Evolutionary conservation across 1,140 invertebrate genomes (phyloP), one percentile per base, ranked within the genome.

Genomic region (Oncopeltus fasciatus): DNA sequence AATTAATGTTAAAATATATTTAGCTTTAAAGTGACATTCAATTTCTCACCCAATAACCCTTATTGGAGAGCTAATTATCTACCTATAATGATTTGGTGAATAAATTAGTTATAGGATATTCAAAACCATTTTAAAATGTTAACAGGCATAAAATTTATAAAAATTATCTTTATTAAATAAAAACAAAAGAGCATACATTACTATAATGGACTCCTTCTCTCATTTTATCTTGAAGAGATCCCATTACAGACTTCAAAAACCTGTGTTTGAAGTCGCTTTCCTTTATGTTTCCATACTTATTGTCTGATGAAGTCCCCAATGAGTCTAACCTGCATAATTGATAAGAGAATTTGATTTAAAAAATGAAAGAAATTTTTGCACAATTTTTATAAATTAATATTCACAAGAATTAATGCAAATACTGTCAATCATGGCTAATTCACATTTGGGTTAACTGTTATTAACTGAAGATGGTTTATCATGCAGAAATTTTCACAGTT

Each of bases 211-310:
- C 33, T 27, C 59, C 62, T 53, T 61, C 33, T 4, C 38, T 62
- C 12, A 67, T 57, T 57, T 69, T 70, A 21, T 65, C 62, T 60
- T 68, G 65, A 44, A 72, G 67, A 43, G 66, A 69, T 14, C 70
- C 71, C 57, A 67, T 67, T 24, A 72, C 66, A 49, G 65, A 70
- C 31, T 66, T 61, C 4, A 73, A 51, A 63, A 72, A 73, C 44
- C 66, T 68, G 26, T 46, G 60, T 64, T 72, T 72, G 51, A 73
- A 73, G 1, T 57, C 61, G 61, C 70, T 71, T 21, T 73, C 70
- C 44, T 67, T 64, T 8, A 72, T 60, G 38, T 70, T 65, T 38
- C 66, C 66, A 60, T 72, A 70, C 49, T 69, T 68, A 31, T 66
- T 68, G 18, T 28, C n/a, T 11, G 56, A 53, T n/a, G n/a, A n/a